A percentile compares a stretch with the other conserved stretches of the same genome.
phyloP scores from a whole-genome alignment of 30 jellyfish, hydroid and myxozoan genomes.

The Euphysa ruthae region DNA sequence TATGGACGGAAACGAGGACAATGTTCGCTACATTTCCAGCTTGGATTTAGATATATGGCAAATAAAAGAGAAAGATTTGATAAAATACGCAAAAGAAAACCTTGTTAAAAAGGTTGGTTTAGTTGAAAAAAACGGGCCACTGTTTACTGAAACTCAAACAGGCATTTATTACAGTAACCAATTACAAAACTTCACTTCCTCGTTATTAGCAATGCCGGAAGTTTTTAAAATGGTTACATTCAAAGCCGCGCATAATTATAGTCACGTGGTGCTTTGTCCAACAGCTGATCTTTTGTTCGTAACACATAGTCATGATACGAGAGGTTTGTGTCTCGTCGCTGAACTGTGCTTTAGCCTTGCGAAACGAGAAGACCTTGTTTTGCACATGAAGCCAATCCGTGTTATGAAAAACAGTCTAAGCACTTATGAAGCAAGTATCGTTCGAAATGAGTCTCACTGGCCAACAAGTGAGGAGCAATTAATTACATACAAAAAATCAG shows the following conservation, averaged over 20 bases:
- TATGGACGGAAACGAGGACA: conserved; percentile 14
- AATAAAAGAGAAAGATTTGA: conserved; percentile 19
- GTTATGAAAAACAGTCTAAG: conserved; percentile 3
- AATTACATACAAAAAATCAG: conserved; percentile 18
- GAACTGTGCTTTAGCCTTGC: conserved; percentile 18
- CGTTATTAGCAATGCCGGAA: conserved; percentile 33
- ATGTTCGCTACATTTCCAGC: conserved; percentile 18
- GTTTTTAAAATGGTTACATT: conserved; percentile 24
- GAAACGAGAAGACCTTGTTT: not conserved
- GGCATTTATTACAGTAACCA: conserved; percentile 25
- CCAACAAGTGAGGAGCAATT: conserved; percentile 31
- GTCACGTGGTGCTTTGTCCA: conserved; percentile 23
- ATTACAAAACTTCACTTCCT: conserved; percentile 24
- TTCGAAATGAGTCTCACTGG: conserved; percentile 18
- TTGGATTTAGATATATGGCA: conserved; percentile 26
- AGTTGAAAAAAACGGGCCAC: conserved; percentile 15
- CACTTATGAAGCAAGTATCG: conserved; percentile 28
- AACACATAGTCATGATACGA: conserved; percentile 30
- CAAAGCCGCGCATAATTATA: not conserved
- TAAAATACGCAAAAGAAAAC: conserved; percentile 26
- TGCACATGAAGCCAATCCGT: conserved; percentile 1
- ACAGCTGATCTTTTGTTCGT: conserved; percentile 12
- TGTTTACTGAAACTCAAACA: conserved; percentile 35
- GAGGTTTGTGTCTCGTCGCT: conserved; percentile 28
- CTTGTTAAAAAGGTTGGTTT: conserved; percentile 19